phyloP scores from a whole-genome alignment of 2,113 vertebrate species.

The Urocolius indicus region DNA sequence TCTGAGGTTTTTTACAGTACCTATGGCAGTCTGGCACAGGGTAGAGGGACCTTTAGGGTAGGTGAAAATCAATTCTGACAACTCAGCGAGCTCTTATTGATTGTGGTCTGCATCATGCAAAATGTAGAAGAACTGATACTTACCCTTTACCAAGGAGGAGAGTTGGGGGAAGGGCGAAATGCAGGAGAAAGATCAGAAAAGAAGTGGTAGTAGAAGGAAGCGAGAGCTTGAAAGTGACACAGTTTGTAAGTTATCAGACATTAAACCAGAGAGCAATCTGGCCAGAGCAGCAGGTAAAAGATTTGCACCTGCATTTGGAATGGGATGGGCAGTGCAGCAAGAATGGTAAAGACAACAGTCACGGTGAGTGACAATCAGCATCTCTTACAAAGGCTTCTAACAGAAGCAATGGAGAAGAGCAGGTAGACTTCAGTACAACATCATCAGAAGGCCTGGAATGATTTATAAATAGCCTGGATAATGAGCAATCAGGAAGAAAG shows the following conservation, averaged over 20 bases:
- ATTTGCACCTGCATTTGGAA: slow-evolving; percentile 25
- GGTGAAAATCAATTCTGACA: background rate
- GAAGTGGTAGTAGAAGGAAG: background rate
- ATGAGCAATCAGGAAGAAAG: slow-evolving; percentile 29
- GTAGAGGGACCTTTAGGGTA: background rate
- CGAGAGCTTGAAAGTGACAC: background rate
- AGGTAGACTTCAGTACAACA: background rate
- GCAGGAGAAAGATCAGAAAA: background rate
- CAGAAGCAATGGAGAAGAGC: background rate
- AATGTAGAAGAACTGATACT: background rate
- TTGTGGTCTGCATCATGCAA: background rate
- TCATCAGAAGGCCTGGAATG: background rate
- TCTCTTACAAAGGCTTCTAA: background rate
- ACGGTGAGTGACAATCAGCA: background rate
- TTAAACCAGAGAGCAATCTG: background rate
- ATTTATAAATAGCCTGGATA: slow-evolving; percentile 14
- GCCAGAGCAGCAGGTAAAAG: background rate
- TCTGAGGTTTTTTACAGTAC: background rate
- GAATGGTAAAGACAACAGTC: background rate
- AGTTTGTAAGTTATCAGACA: background rate
- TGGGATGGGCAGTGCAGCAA: background rate
- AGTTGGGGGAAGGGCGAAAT: background rate
- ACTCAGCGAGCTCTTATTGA: background rate
- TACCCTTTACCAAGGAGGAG: background rate
- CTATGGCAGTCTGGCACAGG: background rate